Conservation (phyloP, 1,140 invertebrate genomes). For the Pararge aegeria region DNA sequence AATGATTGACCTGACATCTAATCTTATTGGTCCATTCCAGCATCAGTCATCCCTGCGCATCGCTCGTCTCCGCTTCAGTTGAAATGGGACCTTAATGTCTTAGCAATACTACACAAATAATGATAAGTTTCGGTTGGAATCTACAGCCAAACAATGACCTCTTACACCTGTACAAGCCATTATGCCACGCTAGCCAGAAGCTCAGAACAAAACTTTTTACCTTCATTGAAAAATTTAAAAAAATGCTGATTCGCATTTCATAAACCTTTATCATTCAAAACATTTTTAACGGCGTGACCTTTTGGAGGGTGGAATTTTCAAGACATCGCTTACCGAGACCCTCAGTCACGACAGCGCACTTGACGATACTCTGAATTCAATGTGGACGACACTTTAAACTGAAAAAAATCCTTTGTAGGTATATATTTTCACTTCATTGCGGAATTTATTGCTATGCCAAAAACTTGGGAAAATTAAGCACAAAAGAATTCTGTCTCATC, state of each 20-base stretch:
- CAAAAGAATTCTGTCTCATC: neutral
- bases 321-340: slow-evolving; percentile 47
- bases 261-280: neutral
- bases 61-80: too few species aligned
- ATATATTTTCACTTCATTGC: slow-evolving; percentile 3
- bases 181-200: too few species aligned
- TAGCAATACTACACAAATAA: too few species aligned
- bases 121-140: too few species aligned
- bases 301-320: slow-evolving; percentile 27
- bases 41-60: too few species aligned
- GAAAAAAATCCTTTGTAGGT: slow-evolving; percentile 20
- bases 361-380: slow-evolving; percentile 49
- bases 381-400: slow-evolving; percentile 31
- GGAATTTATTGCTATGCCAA: neutral
- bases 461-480: neutral
- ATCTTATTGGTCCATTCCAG: too few species aligned
- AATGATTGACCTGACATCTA: too few species aligned
- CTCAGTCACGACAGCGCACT: slow-evolving; percentile 35
- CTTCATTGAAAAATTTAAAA: neutral
- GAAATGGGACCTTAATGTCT: too few species aligned
- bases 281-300: slow-evolving; percentile 13
- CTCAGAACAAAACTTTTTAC: too few species aligned
- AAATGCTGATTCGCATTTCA: neutral
- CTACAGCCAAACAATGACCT: too few species aligned
- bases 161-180: too few species aligned